Conservation (phyloP, 1,140 invertebrate species). For the Pogonognathellus flavescens region DNA sequence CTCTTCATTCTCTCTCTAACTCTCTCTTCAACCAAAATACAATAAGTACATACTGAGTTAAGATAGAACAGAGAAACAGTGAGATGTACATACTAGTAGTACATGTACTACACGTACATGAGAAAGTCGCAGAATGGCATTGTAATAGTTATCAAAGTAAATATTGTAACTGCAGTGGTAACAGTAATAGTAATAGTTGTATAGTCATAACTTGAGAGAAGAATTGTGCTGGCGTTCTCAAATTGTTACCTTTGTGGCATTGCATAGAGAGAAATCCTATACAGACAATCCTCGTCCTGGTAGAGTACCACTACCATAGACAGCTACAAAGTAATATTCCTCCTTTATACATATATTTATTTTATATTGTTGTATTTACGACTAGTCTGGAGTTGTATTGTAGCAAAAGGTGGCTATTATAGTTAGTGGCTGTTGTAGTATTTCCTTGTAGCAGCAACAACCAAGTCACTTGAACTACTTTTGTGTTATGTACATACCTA, state of each 20-base stretch:
- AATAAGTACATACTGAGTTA: background rate
- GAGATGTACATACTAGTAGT: background rate
- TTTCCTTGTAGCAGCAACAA: no score
- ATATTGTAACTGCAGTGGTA: background rate
- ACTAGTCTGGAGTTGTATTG: no score
- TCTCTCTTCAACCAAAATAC: background rate
- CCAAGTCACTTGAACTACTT: no score
- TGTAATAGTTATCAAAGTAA: background rate
- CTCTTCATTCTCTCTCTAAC: conserved; percentile 4
- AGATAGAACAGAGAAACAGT: no score
- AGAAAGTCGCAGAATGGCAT: background rate
- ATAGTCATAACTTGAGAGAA: background rate
- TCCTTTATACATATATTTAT: no score
- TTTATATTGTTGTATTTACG: no score
- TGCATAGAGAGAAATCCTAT: background rate
- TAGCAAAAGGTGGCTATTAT: no score
- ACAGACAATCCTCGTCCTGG: background rate
- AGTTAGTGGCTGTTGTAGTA: no score
- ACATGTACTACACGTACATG: background rate
- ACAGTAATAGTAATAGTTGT: background rate
- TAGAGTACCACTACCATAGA: background rate
- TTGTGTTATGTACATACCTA: no score
- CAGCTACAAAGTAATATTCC: background rate
- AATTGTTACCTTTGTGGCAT: conserved; percentile 37
- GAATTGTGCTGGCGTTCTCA: conserved; percentile 19